These are phyloP conservation scores for Circaetus cinerascens DNA, from an alignment of 2,113 vertebrate species.

Conservation along the genomic window DNA sequence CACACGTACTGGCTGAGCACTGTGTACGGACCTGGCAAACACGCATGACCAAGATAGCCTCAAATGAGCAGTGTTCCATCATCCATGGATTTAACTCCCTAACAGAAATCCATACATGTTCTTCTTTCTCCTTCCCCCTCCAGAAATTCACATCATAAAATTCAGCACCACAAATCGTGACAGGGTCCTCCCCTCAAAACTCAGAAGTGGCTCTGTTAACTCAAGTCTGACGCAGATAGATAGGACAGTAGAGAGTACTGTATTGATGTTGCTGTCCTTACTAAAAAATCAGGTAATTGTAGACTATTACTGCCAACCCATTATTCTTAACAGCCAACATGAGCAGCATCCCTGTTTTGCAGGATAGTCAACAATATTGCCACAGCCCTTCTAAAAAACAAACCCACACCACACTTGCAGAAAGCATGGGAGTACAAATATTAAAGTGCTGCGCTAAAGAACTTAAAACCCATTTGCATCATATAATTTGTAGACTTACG, in stretches of 20 bases:
- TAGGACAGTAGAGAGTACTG: background rate
- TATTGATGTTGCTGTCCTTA: background rate
- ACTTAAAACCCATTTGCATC: background rate
- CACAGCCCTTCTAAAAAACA: background rate
- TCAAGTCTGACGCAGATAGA: background rate
- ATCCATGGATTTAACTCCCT: accelerated
- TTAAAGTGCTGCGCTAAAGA: background rate
- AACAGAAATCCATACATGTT: background rate
- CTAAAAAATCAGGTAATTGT: background rate
- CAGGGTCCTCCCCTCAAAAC: background rate
- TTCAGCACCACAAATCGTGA: background rate
- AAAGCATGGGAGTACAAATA: background rate
- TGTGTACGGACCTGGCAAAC: background rate
- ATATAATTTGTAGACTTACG: background rate
- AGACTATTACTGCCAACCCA: background rate
- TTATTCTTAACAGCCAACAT: background rate
- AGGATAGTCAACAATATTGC: background rate
- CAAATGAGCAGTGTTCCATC: background rate
- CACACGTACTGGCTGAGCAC: accelerated
- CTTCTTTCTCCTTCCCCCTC: background rate
- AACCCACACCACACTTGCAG: background rate
- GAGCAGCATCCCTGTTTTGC: background rate
- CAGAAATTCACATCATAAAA: background rate
- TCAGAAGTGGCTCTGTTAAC: background rate
- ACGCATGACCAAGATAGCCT: background rate